A percentile compares a stretch with the other conserved stretches of the same genome.
Evolutionary conservation across 2,113 vertebrate genomes (phyloP).

Genomic region (Brachirus orientalis): DNA sequence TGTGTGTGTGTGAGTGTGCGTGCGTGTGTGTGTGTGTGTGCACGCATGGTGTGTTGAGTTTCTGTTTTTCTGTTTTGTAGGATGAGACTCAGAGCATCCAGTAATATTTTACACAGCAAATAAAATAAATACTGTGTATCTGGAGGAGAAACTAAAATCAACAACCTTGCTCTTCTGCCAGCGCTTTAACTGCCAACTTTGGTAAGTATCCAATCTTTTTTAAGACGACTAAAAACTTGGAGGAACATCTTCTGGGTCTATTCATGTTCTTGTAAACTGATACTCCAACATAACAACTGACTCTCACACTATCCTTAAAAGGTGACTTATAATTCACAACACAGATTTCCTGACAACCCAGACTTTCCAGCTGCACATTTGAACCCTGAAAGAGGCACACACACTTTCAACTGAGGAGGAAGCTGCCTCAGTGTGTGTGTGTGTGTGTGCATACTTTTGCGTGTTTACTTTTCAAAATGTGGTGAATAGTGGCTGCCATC

Average conservation of each 20-base stretch:
- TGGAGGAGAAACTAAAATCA: neutral
- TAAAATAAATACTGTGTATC: no score
- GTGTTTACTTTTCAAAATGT: constrained; percentile 83
- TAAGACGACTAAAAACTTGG: no score
- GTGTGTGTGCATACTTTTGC: constrained; percentile 29
- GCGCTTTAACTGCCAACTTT: neutral
- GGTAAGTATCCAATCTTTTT: no score
- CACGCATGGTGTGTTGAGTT: no score
- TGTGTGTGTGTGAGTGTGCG: no score
- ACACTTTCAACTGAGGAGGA: constrained; percentile 40
- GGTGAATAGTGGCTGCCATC: constrained; percentile 76
- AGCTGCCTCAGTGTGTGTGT: constrained; percentile 49
- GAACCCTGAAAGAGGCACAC: neutral
- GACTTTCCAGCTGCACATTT: neutral
- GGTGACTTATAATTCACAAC: constrained; percentile 38
- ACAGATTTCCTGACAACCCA: no score
- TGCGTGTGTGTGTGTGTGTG: no score
- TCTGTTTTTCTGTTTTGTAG: no score
- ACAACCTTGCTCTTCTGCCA: neutral
- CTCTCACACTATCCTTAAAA: constrained; percentile 41
- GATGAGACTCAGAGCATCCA: no score
- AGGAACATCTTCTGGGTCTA: neutral
- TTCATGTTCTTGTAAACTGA: constrained; percentile 22
- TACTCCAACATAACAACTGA: constrained; percentile 49
- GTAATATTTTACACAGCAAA: no score